Conservation (phyloP, 2,113 vertebrate genomes). For the Tragelaphus scriptus region DNA sequence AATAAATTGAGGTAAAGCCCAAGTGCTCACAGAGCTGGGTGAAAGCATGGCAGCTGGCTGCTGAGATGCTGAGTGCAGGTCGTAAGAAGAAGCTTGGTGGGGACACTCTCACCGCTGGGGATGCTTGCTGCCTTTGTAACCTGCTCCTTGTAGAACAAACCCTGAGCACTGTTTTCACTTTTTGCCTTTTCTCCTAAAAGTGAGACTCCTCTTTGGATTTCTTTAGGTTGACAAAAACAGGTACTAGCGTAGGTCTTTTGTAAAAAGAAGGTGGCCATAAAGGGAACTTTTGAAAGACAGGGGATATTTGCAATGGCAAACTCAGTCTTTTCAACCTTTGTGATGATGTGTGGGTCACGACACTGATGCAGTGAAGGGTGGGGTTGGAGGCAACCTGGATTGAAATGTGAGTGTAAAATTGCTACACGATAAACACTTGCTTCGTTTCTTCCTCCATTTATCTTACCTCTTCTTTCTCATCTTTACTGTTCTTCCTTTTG, state of each 20-base stretch:
- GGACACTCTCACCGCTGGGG: neutral
- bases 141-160: neutral
- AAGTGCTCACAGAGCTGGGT: neutral
- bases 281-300: neutral
- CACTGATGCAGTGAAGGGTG: neutral
- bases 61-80: neutral
- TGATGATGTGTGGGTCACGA: neutral
- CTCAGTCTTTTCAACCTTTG: neutral
- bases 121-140: neutral
- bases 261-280: neutral
- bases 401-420: neutral
- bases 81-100: neutral
- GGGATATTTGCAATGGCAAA: neutral
- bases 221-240: neutral
- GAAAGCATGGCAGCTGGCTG: neutral
- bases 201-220: neutral
- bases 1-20: neutral
- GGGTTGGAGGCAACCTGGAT: neutral
- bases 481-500: neutral
- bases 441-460: neutral
- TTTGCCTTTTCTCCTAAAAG: neutral
- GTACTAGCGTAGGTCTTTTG: neutral
- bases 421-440: neutral
- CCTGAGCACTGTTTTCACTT: neutral
- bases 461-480: neutral